Base-by-base conservation (phyloP, 2,888 invertebrate genomes). In the Steinernema hermaphroditum region DNA sequence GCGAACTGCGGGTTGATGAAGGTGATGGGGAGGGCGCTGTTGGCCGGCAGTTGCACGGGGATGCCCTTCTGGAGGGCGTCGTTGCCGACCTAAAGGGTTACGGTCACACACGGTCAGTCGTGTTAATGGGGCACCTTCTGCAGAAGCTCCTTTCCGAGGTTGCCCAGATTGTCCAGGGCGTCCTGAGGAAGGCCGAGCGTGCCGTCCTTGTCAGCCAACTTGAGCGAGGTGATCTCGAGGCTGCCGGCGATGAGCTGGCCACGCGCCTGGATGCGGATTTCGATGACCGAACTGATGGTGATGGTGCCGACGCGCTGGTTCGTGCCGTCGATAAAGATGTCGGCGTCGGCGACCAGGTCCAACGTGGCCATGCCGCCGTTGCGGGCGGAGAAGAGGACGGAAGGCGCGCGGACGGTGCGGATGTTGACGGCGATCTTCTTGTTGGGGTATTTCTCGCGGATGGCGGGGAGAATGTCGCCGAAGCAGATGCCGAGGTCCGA, bases 391-490 rank as follows among this genome's bases (percentile, higher is more conserved):
- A 83, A 74, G 54, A 81, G 70, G 12, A 83, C 76, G 0, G 82
- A 83, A 19, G 84, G 83, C 8, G 84, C 84, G 22, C 82, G 74
- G 12, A 77, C 77, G n/a, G 84, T 83, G 68, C 75, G 72, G 46
- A 84, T 78, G 54, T 78, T 76, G 19, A 84, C 77, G 34, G 77
- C 77, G 46, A 83, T 80, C 72, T 80, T 80, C 74, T 85, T 77
- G 71, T 85, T 82, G 14, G 85, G 85, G 71, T 84, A 84, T 68
- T 82, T 82, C 69, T 85, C 84, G 16, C 84, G 75, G 43, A 85
- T 78, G 0, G 81, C 82, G n/a, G 85, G 85, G 44, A 85, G 77
- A 70, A 85, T 84, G 74, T 85, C 85, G 69, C 85, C 85, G 71
- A 85, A 81, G 73, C 85, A 85, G 73, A 85, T 84, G 69, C 83